phyloP scores from a whole-genome alignment of 1,140 invertebrate species.

The Hetaerina americana region DNA sequence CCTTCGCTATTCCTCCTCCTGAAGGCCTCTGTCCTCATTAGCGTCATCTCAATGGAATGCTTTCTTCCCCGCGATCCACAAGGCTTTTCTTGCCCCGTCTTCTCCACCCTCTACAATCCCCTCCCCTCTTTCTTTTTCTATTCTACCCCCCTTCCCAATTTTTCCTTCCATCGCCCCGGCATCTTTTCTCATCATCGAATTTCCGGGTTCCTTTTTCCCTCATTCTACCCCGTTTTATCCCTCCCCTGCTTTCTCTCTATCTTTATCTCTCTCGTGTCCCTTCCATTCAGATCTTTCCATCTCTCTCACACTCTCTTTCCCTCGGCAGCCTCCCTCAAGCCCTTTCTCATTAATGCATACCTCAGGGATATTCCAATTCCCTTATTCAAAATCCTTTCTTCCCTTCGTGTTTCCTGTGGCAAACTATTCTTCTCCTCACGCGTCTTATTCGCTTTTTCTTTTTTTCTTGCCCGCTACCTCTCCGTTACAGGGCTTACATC shows the following conservation, averaged over 20 bases:
- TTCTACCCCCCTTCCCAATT: background rate
- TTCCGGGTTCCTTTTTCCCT: too few relatives aligned
- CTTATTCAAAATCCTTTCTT: background rate
- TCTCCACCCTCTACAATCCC: background rate
- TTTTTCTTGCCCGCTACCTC: too few relatives aligned
- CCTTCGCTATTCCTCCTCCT: too few relatives aligned
- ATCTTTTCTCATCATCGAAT: too few relatives aligned
- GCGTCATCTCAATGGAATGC: background rate
- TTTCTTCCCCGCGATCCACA: background rate
- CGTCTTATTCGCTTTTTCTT: too few relatives aligned
- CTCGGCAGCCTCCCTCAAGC: background rate
- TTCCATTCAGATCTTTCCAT: background rate
- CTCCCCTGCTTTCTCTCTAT: background rate
- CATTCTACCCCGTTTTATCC: background rate
- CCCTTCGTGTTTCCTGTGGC: background rate
- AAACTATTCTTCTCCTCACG: too few relatives aligned
- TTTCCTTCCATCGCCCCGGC: too few relatives aligned
- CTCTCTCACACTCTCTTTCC: background rate
- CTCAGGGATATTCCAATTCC: background rate
- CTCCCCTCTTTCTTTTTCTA: background rate
- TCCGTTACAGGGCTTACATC: too few relatives aligned
- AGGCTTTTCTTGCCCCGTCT: background rate
- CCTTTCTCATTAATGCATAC: background rate
- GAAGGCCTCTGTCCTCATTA: background rate
- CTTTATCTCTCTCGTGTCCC: background rate